Percentiles rank a stretch among this genome's conserved stretches.
These are phyloP conservation scores for Thamnophis elegans DNA, from an alignment of 2,797 vertebrate genomes.

Conservation along the genomic window DNA sequence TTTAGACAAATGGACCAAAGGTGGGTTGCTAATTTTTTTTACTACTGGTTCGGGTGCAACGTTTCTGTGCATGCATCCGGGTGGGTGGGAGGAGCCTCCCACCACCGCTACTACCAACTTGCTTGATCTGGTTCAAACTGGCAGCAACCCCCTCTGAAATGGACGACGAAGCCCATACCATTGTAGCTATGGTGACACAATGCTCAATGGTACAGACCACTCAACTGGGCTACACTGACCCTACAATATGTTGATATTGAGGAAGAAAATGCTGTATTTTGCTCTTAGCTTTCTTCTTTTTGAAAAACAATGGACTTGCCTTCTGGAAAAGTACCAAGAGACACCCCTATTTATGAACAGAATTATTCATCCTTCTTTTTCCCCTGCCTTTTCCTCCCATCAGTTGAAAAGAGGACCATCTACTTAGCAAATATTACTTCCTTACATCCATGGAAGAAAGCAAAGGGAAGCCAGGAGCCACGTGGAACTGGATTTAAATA, in stretches of 20 bases:
- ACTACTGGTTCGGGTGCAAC: too few species aligned
- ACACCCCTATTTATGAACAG: background rate
- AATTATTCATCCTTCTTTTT: background rate
- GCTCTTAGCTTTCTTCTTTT: background rate
- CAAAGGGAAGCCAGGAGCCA: background rate
- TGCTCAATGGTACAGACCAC: background rate
- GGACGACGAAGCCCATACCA: background rate
- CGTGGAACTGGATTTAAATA: background rate
- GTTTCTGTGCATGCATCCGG: too few species aligned
- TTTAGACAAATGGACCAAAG: background rate
- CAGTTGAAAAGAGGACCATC: background rate
- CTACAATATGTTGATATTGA: background rate
- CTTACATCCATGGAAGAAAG: background rate
- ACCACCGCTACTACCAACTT: too few species aligned
- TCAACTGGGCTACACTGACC: background rate
- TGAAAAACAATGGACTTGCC: background rate
- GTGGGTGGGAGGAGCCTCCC: too few species aligned
- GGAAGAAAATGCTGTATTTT: background rate
- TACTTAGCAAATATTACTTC: background rate
- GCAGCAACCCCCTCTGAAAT: background rate
- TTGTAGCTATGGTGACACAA: background rate
- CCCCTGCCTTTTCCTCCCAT: background rate
- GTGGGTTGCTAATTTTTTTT: too few species aligned
- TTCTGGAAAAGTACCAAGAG: background rate
- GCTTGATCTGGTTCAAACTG: too few species aligned